phyloP scores from a whole-genome alignment of 2,113 vertebrate species.

The Glareola pratincola region DNA sequence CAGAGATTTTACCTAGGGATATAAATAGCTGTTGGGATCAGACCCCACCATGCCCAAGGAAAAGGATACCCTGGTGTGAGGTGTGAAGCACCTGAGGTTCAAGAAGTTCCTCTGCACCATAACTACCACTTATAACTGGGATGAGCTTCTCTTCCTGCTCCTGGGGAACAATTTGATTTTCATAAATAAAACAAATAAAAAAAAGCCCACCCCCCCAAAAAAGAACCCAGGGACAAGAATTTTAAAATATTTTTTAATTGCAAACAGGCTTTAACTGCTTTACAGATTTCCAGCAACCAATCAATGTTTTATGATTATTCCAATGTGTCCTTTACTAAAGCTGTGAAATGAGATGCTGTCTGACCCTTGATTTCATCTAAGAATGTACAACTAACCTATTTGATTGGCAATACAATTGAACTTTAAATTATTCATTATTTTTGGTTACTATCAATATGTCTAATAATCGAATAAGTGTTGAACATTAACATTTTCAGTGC shows the following conservation, averaged over 20 bases:
- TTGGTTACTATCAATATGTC: background rate
- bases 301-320: background rate
- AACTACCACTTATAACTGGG: rapidly evolving
- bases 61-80: background rate
- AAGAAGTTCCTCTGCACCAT: background rate
- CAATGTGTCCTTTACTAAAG: background rate
- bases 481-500: background rate
- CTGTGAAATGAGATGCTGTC: background rate
- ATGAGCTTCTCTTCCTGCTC: background rate
- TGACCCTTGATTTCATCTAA: background rate
- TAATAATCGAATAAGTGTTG: background rate
- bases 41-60: background rate
- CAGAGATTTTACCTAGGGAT: background rate
- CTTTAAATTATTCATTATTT: slow-evolving; percentile 5
- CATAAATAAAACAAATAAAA: background rate
- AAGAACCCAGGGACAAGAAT: background rate
- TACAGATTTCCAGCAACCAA: background rate
- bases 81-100: background rate
- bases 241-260: background rate
- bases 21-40: background rate
- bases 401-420: background rate
- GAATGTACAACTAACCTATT: background rate
- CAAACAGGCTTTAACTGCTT: background rate
- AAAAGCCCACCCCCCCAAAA: too few relatives aligned
- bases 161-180: background rate